Evolutionary conservation across 2,113 vertebrate species (phyloP).

Genomic region (Pycnonotus jocosus): DNA sequence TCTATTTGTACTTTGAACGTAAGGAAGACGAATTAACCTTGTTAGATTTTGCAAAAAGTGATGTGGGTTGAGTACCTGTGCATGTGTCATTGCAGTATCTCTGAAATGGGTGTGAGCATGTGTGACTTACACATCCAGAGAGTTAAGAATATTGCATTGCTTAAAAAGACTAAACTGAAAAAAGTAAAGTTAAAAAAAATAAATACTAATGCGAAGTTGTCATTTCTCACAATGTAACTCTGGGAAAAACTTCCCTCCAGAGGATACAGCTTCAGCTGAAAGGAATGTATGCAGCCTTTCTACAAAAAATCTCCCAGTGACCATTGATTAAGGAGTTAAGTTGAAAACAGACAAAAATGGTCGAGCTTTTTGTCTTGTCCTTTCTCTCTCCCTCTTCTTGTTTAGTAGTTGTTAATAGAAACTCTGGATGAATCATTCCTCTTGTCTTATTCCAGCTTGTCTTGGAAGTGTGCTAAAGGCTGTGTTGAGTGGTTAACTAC

Average conservation of each 20-base stretch:
- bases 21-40: background rate
- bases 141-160: background rate
- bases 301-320: background rate
- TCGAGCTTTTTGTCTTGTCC: background rate
- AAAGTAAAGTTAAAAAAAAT: background rate
- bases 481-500: background rate
- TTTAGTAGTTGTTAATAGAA: background rate
- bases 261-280: background rate
- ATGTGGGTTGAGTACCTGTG: background rate
- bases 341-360: background rate
- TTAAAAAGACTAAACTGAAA: background rate
- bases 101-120: background rate
- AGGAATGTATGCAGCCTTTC: background rate
- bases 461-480: background rate
- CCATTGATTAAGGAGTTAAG: background rate
- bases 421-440: background rate
- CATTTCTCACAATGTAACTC: background rate
- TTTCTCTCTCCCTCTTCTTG: background rate
- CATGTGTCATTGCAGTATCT: background rate
- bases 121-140: background rate
- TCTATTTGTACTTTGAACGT: background rate
- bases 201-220: background rate
- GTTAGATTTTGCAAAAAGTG: background rate
- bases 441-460: background rate
- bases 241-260: background rate